Evolutionary conservation across 2,113 vertebrate species (phyloP), one percentile per base, ranked within the genome.

Genomic region (Periophthalmodon schlosseri): DNA sequence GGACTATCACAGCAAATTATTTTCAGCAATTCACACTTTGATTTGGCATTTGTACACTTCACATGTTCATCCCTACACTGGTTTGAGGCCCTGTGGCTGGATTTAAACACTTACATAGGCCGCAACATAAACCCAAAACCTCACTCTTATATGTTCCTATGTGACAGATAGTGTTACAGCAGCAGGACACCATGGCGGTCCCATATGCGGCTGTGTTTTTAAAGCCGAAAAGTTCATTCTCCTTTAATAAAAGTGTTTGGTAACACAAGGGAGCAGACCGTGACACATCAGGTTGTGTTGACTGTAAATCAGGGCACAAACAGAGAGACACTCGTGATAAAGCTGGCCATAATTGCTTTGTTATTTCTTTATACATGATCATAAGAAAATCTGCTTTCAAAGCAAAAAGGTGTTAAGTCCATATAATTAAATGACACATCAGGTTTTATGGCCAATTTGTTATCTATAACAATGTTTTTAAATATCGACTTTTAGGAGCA

Each of bases 281-380:
- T 84, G 73, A 79, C 77, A 78, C 76, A 68, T 75, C 73, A 68
- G 34, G 21, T 24, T 1, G 9, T 90, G 87, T 87, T 91, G 86
- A 88, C 88, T 88, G 85, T 91, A 92, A 91, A 92, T 87, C 47
- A 34, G 81, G 69, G 79, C 10, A 7, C 69, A 56, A 60, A 77
- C 47, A 68, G n/a, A 15, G 24, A 54, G 73, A 52, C 2, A 81
- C 50, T 34, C 77, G 68, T 78, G 78, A 70, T 47, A 54, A 64
- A 8, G 69, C 24, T 60, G 52, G 5, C 3, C 4, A 5, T 9
- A 10, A 82, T 82, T 46, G 52, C 10, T n/a, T 65, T 90, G 86
- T 90, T 89, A 78, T 88, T 83, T 63, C 74, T 80, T 72, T 72
- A 90, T 49, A 92, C 87, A 92, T 70, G 83, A 81, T 86, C 76